Evolutionary conservation across 1,140 invertebrate species (phyloP).

Genomic region (Proales similis): DNA sequence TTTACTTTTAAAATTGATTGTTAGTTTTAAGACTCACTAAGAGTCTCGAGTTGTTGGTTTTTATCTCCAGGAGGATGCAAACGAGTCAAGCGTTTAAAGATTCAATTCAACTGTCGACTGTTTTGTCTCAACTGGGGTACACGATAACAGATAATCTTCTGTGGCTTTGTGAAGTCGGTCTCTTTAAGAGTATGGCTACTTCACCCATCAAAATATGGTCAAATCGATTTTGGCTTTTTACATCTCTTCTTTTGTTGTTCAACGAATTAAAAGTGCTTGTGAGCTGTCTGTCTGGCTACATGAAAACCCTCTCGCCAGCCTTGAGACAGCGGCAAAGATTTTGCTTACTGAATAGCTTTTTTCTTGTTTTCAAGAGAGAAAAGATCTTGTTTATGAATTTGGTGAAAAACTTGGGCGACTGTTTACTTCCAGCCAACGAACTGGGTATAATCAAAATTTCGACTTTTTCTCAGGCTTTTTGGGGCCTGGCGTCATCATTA

Average conservation of each 20-base stretch:
- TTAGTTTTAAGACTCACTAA: constrained; percentile 4
- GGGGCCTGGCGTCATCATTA: too few relatives aligned
- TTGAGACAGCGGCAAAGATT: too few relatives aligned
- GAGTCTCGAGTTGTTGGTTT: constrained; percentile 9
- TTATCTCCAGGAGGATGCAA: not conserved
- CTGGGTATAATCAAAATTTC: too few relatives aligned
- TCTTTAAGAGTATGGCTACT: constrained; percentile 63
- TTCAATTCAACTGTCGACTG: not conserved
- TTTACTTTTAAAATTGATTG: constrained; percentile 4
- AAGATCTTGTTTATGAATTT: too few relatives aligned
- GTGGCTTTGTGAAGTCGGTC: constrained; percentile 68
- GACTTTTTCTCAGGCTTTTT: too few relatives aligned
- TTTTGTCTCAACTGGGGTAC: constrained; percentile 56
- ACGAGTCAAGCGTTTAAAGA: not conserved
- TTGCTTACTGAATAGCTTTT: too few relatives aligned
- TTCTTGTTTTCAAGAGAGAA: too few relatives aligned
- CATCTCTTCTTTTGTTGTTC: constrained; percentile 66
- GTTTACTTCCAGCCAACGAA: too few relatives aligned
- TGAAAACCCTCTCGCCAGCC: too few relatives aligned
- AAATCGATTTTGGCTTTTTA: constrained; percentile 61
- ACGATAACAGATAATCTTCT: constrained; percentile 74
- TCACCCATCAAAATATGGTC: constrained; percentile 63
- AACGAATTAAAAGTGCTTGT: too few relatives aligned
- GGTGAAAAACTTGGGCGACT: too few relatives aligned
- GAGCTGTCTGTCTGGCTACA: too few relatives aligned